phyloP scores from a whole-genome alignment of 1,140 invertebrate genomes.

The Holotrichia oblita region DNA sequence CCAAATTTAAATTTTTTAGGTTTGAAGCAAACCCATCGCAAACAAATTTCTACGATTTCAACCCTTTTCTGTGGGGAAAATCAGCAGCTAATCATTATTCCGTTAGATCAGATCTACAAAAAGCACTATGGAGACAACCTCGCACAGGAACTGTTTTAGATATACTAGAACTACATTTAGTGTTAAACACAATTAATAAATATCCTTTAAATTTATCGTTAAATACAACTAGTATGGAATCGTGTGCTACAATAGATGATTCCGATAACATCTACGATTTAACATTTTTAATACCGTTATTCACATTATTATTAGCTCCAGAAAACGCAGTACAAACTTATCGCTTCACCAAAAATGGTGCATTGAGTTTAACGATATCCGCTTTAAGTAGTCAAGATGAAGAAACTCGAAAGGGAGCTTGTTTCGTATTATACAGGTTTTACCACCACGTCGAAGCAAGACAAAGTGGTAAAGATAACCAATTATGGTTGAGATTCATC shows the following conservation, averaged over 20 bases:
- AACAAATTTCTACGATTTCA: slow-evolving; percentile 68
- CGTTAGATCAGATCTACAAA: slow-evolving; percentile 67
- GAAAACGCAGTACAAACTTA: slow-evolving; percentile 72
- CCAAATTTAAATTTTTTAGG: slow-evolving; percentile 48
- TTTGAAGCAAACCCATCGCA: slow-evolving; percentile 50
- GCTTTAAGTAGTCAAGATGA: slow-evolving; percentile 69
- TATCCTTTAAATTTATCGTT: slow-evolving; percentile 61
- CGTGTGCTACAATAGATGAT: slow-evolving; percentile 43
- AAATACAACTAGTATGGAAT: slow-evolving; percentile 50
- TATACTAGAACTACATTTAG: slow-evolving; percentile 70
- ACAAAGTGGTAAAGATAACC: slow-evolving; percentile 58
- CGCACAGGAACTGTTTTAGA: slow-evolving; percentile 76
- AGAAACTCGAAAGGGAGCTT: slow-evolving; percentile 70
- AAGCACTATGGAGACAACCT: slow-evolving; percentile 74
- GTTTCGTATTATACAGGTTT: slow-evolving; percentile 72
- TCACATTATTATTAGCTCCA: slow-evolving; percentile 71
- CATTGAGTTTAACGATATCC: slow-evolving; percentile 71
- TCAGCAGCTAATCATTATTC: slow-evolving; percentile 80
- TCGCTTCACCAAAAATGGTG: slow-evolving; percentile 71
- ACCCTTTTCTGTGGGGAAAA: slow-evolving; percentile 82
- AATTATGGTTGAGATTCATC: slow-evolving; percentile 56
- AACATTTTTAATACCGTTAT: slow-evolving; percentile 75
- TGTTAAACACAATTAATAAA: slow-evolving; percentile 73
- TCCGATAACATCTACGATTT: slow-evolving; percentile 71
- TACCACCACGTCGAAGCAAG: slow-evolving; percentile 73